These are phyloP conservation scores for Drosophila kepulauana DNA, from an alignment of 1,140 invertebrate species.

Conservation along the genomic window DNA sequence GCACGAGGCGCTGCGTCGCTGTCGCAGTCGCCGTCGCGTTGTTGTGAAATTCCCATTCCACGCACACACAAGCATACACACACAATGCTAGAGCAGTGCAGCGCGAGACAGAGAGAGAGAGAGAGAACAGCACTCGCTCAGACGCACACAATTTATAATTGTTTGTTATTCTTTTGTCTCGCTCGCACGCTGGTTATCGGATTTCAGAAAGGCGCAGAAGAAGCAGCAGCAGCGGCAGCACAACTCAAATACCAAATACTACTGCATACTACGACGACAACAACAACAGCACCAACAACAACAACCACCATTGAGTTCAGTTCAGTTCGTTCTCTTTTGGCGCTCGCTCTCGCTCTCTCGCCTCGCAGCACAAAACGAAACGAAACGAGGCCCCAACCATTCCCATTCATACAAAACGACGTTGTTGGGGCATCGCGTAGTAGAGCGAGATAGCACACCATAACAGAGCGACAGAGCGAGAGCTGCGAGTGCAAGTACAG, in stretches of 20 bases:
- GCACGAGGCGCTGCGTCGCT: conserved; percentile 57
- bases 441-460: conserved; percentile 61
- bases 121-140: conserved; percentile 36
- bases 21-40: conserved; percentile 34
- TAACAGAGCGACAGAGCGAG: conserved; percentile 12
- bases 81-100: conserved; percentile 1
- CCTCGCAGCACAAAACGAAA: not conserved
- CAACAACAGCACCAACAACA: conserved; percentile 26
- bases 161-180: conserved; percentile 82
- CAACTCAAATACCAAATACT: conserved; percentile 70
- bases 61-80: conserved; percentile 24
- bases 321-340: conserved; percentile 33
- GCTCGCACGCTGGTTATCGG: conserved; percentile 80
- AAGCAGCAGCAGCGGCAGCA: conserved; percentile 41
- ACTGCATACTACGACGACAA: conserved; percentile 75
- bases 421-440: conserved; percentile 54
- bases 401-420: conserved; percentile 71
- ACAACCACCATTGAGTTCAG: conserved; percentile 10
- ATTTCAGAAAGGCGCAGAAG: conserved; percentile 71
- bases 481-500: conserved; percentile 10
- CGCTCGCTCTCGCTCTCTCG: conserved; percentile 12
- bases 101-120: not conserved
- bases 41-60: conserved; percentile 74
- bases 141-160: conserved; percentile 70
- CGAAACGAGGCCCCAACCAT: conserved; percentile 58